phyloP scores from a whole-genome alignment of 2,888 invertebrate species.

The Seira ritae region DNA sequence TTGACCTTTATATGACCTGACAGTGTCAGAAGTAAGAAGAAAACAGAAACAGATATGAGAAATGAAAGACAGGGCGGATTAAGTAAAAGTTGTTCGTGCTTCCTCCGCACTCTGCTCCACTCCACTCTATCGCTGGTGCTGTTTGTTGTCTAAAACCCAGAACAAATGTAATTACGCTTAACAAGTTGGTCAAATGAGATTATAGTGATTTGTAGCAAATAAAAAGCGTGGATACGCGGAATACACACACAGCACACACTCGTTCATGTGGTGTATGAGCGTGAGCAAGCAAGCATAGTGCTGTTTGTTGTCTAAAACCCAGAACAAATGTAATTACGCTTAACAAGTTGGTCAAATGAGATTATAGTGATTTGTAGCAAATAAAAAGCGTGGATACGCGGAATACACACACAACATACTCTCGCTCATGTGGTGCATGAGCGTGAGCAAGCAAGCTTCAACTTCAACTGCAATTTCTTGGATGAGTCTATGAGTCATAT shows the following conservation, averaged over 20 bases:
- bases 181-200: conserved; percentile 44
- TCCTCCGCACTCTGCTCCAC: background rate
- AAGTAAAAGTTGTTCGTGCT: too few relatives aligned
- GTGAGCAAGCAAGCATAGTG: background rate
- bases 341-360: conserved; percentile 40
- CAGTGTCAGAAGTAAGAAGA: conserved; percentile 1
- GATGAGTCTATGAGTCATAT: too few relatives aligned
- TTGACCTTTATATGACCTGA: conserved; percentile 16
- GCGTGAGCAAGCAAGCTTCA: background rate
- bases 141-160: conserved; percentile 28
- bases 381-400: background rate
- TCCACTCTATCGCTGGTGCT: background rate
- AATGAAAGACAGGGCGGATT: background rate
- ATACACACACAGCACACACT: background rate
- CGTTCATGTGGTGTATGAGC: background rate
- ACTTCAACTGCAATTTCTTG: background rate
- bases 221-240: background rate
- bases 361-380: conserved; percentile 33
- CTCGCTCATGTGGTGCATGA: background rate
- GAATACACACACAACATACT: background rate
- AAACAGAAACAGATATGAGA: background rate
- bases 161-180: conserved; percentile 45
- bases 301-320: conserved; percentile 22
- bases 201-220: conserved; percentile 25
- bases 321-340: conserved; percentile 46